These are phyloP conservation scores for Nesometra sesokonis DNA, from an alignment of 35 echinoderm and acorn worm genomes.

Conservation along the genomic window DNA sequence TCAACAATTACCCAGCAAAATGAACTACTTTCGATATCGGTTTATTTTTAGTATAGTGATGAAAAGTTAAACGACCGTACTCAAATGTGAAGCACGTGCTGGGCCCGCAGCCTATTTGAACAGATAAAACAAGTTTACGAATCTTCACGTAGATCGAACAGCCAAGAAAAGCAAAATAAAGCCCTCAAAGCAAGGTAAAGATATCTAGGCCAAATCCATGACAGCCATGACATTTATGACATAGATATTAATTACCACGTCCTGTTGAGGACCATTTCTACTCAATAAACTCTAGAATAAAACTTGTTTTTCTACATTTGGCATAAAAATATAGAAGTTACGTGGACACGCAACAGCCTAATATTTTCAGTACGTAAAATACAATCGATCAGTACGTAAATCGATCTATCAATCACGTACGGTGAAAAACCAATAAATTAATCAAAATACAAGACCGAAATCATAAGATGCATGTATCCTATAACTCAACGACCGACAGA, in stretches of 20 bases:
- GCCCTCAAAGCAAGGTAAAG: background rate
- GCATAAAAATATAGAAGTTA: no score
- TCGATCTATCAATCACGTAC: no score
- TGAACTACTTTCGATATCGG: background rate
- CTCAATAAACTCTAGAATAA: no score
- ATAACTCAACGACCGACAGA: no score
- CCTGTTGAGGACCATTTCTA: background rate
- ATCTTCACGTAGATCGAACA: background rate
- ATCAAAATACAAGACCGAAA: no score
- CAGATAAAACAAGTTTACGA: background rate
- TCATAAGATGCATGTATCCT: no score
- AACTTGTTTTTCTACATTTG: no score
- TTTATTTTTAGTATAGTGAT: background rate
- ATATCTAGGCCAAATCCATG: background rate
- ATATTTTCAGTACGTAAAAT: no score
- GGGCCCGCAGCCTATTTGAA: background rate
- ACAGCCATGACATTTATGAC: background rate
- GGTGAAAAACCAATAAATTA: no score
- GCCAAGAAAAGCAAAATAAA: background rate
- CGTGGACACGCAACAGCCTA: no score
- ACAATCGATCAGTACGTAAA: no score
- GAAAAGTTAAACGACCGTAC: background rate
- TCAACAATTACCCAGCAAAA: no score
- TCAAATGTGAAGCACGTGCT: background rate
- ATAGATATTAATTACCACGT: background rate